Conservation (phyloP, 2,113 vertebrate genomes). For the Coptodon rendalli region DNA sequence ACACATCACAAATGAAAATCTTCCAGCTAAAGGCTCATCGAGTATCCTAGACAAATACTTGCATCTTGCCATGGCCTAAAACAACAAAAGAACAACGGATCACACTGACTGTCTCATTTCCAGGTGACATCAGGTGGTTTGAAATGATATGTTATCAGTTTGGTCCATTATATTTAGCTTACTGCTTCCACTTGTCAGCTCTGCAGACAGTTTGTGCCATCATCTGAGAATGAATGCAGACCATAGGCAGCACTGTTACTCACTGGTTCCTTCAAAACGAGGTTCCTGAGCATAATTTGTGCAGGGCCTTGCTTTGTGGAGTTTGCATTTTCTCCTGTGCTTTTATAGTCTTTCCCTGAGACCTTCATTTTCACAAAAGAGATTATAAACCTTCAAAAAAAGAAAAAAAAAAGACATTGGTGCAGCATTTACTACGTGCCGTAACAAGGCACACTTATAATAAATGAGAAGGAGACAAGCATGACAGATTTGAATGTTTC, state of each 20-base stretch:
- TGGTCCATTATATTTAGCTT: neutral
- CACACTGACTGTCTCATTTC: neutral
- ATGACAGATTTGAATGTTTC: fast-evolving
- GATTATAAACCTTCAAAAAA: neutral
- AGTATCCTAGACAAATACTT: neutral
- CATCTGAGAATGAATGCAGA: neutral
- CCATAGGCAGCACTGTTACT: neutral
- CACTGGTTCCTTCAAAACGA: neutral
- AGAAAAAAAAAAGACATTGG: fast-evolving
- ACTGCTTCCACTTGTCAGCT: neutral
- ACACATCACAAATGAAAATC: neutral
- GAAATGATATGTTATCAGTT: neutral
- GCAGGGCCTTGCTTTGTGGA: neutral
- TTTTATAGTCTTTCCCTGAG: neutral
- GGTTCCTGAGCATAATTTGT: neutral
- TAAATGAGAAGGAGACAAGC: neutral
- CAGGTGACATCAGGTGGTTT: neutral
- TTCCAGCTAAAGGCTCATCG: neutral
- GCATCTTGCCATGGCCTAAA: neutral
- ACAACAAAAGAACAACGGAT: neutral
- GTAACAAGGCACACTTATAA: neutral
- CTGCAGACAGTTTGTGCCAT: neutral
- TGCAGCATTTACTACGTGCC: neutral
- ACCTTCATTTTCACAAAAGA: neutral
- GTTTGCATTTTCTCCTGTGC: neutral